A percentile compares a stretch with the other conserved stretches of the same genome.
These are phyloP conservation scores for Papilio xuthus DNA, from an alignment of 1,140 invertebrate genomes.

Conservation along the genomic window DNA sequence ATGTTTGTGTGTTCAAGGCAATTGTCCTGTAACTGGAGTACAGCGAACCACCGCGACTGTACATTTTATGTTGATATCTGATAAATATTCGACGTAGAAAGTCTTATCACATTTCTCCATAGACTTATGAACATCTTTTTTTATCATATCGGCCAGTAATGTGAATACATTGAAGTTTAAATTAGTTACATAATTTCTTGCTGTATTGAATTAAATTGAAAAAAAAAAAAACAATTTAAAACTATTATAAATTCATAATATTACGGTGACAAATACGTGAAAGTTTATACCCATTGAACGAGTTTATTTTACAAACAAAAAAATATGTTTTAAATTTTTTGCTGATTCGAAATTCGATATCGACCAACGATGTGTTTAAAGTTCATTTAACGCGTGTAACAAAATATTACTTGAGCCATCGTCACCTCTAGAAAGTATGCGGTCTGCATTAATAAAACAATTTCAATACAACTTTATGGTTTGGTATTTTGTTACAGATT, in stretches of 20 bases:
- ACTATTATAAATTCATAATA: not conserved
- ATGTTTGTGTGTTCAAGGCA: not conserved
- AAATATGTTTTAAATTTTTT: constrained; percentile 44
- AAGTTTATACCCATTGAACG: constrained; percentile 39
- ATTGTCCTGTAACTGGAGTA: not conserved
- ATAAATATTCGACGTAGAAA: constrained; percentile 12
- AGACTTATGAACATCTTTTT: constrained; percentile 2
- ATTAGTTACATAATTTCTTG: not conserved
- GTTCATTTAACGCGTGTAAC: constrained; percentile 52
- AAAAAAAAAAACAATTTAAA: no score
- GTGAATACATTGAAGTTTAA: not conserved
- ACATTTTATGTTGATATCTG: not conserved
- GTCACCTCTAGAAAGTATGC: constrained; percentile 32
- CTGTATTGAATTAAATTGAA: not conserved
- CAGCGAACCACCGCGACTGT: not conserved
- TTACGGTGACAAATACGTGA: constrained; percentile 31
- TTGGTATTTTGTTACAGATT: not conserved
- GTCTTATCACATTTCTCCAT: constrained; percentile 15
- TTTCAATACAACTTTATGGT: constrained; percentile 9
- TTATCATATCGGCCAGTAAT: not conserved
- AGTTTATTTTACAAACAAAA: constrained; percentile 41
- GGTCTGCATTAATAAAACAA: constrained; percentile 17
- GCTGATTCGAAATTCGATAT: constrained; percentile 51
- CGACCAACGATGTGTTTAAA: constrained; percentile 49
- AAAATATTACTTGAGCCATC: constrained; percentile 45